Conservation (phyloP, 2,888 invertebrate species). For the Ennomos erosarius region DNA sequence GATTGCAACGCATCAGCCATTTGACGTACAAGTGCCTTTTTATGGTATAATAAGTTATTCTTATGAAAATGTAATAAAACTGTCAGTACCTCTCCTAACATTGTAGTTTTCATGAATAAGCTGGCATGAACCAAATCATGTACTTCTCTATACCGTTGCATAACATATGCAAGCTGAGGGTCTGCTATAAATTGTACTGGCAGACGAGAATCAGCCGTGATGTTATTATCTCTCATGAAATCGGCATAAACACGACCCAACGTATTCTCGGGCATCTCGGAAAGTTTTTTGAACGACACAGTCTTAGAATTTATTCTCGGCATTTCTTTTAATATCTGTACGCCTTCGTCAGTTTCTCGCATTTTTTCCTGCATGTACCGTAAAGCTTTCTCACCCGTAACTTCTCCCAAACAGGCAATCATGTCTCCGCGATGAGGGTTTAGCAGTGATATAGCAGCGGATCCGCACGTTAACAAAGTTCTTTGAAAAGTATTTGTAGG, state of each 20-base stretch:
- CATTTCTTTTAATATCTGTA: conserved; percentile 89
- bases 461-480: conserved; percentile 91
- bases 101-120: conserved; percentile 96
- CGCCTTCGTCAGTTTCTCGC: conserved; percentile 91
- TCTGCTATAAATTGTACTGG: conserved; percentile 97
- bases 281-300: conserved; percentile 90
- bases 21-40: too few relatives aligned
- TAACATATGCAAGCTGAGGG: conserved; percentile 95
- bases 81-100: conserved; percentile 89
- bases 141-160: conserved; percentile 98
- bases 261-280: conserved; percentile 90
- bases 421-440: conserved; percentile 95
- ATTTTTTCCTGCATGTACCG: conserved; percentile 90
- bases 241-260: conserved; percentile 94
- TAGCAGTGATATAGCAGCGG: conserved; percentile 92
- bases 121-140: conserved; percentile 98
- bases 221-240: conserved; percentile 93
- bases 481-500: conserved; percentile 90
- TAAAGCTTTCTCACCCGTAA: conserved; percentile 91
- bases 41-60: too few relatives aligned
- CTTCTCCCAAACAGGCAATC: conserved; percentile 97
- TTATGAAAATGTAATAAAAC: too few relatives aligned
- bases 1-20: neutral
- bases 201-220: conserved; percentile 96
- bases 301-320: conserved; percentile 95